These are phyloP conservation scores for Xylota sylvarum DNA, from an alignment of 2,888 invertebrate species.

Conservation along the genomic window DNA sequence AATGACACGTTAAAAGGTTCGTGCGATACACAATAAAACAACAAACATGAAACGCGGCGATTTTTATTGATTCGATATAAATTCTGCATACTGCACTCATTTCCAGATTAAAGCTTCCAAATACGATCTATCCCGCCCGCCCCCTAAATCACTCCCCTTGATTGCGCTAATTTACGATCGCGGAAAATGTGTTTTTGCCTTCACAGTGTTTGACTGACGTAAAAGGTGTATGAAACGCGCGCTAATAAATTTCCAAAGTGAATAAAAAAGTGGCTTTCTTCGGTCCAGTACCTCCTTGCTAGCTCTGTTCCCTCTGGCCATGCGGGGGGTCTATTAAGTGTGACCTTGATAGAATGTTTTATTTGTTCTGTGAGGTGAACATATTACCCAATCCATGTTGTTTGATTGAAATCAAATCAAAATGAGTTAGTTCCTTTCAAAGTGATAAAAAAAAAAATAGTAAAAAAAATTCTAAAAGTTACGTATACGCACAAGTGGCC, in stretches of 20 bases:
- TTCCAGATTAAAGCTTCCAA: slow-evolving; percentile 8
- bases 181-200: not conserved
- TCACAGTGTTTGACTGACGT: not conserved
- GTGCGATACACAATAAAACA: not conserved
- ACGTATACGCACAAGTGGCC: slow-evolving; percentile 51
- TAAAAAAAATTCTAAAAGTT: slow-evolving; percentile 24
- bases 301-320: slow-evolving; percentile 2
- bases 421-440: slow-evolving; percentile 20
- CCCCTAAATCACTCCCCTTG: not conserved
- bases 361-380: slow-evolving; percentile 10
- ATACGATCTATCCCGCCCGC: not conserved
- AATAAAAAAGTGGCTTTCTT: not conserved
- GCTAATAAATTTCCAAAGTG: slow-evolving; percentile 26
- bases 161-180: slow-evolving; percentile 39
- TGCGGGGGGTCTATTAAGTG: slow-evolving; percentile 15
- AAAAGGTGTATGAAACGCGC: slow-evolving; percentile 6
- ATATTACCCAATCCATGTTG: not conserved
- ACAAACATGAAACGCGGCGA: slow-evolving; percentile 12
- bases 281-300: too few species aligned
- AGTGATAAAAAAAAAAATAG: slow-evolving; percentile 4
- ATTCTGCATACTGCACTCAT: slow-evolving; percentile 27
- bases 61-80: slow-evolving; percentile 11
- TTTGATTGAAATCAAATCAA: slow-evolving; percentile 15
- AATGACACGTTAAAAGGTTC: slow-evolving; percentile 37
- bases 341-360: slow-evolving; percentile 32